Conservation (phyloP, 37 sponge, comb jelly and placozoan genomes). For the Beroe forskalii region DNA sequence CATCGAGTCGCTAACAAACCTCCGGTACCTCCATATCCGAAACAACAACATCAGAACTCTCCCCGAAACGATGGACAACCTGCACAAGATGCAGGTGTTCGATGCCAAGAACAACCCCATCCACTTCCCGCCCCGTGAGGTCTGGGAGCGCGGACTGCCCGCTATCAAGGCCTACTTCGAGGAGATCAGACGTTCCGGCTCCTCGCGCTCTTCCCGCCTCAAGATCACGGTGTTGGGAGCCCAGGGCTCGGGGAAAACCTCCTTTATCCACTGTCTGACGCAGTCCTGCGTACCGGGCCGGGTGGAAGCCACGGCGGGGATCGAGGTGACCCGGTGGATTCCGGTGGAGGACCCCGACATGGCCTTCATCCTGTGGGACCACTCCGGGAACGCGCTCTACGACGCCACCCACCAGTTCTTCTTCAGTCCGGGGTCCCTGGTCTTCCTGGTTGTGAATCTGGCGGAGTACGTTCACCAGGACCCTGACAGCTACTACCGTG, state of each 20-base stretch:
- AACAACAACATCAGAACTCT: conserved; percentile 60
- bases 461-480: neutral
- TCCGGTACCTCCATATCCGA: conserved; percentile 37
- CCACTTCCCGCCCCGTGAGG: conserved; percentile 60
- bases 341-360: conserved; percentile 58
- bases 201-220: conserved; percentile 38
- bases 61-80: conserved; percentile 43
- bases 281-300: neutral
- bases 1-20: conserved; percentile 37
- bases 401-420: conserved; percentile 52
- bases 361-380: conserved; percentile 57
- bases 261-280: conserved; percentile 54
- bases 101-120: conserved; percentile 63
- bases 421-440: conserved; percentile 47
- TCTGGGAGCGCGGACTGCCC: conserved; percentile 55
- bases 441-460: conserved; percentile 33
- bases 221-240: conserved; percentile 42
- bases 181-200: conserved; percentile 40
- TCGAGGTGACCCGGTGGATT: conserved; percentile 60
- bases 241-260: conserved; percentile 24
- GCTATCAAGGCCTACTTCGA: conserved; percentile 58
- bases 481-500: neutral
- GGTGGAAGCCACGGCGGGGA: neutral
- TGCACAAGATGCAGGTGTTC: conserved; percentile 34
- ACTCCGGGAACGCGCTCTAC: conserved; percentile 58